Base-by-base conservation (phyloP, 2,797 vertebrate species). In the Phyllotis vaccarum region DNA sequence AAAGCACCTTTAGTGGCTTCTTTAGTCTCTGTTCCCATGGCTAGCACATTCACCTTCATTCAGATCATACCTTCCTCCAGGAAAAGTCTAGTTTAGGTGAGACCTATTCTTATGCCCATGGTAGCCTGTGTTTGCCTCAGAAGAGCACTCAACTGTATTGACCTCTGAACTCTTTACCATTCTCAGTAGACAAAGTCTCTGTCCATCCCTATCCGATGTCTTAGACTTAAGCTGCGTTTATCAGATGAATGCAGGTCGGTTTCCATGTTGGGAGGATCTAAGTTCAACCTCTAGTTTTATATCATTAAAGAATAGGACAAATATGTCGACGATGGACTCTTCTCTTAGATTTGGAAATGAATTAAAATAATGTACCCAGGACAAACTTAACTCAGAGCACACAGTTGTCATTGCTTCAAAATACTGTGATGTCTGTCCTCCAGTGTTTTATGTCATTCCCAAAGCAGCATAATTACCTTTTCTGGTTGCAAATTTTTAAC, bases 171-270 rank as follows among this genome's bases (percentile, higher is more conserved):
- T 17, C 34, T 54, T 24, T 66, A 16, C 66, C 29, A 16, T 34
- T 21, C 54, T 46, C 70, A 0, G n/a, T 11, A 1, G 29, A 60
- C 11, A 6, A 14, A 29, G 19, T 31, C 11, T 0, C 17, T 75
- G 6, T 60, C 86, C 54, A 34, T 46, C 52, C 64, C 29, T 31
- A 16, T 3, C 11, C 12, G 4, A 3, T 43, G 54, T 58, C 37
- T 75, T 74, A 22, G 86, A 74, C 29, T 60, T 60, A 43, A 58
- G 52, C 29, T 0, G 46, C 70, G 6, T 37, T 58, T 75, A 46
- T 60, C 40, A 21, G 58, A 60, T 74, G 27, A 58, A 21, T 22
- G 17, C 10, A 58, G 6, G 52, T 9, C n/a, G 29, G 6, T 60
- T 24, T 83, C n/a, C 2, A 6, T 13, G 64, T 74, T 34, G 8